Evolutionary conservation across 2,888 invertebrate species (phyloP).

Genomic region (Agonopterix alstromeriana): DNA sequence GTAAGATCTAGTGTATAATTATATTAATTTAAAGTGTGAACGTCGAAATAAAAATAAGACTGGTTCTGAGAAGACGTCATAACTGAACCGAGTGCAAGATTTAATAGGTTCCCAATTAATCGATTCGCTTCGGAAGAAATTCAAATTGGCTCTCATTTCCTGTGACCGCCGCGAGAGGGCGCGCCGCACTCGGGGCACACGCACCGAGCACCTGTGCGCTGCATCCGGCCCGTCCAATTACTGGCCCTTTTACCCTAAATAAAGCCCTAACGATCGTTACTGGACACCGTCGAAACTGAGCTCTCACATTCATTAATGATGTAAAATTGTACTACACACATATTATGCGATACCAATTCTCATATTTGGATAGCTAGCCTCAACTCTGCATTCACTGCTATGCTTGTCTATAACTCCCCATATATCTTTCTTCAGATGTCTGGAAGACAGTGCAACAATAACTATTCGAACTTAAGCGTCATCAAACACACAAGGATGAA

Average conservation of each 20-base stretch:
- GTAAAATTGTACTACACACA: constrained; percentile 15
- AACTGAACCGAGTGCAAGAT: background rate
- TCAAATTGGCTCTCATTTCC: constrained; percentile 67
- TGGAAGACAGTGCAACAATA: background rate
- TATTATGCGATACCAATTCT: background rate
- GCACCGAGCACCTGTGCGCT: constrained; percentile 58
- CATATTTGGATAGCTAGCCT: background rate
- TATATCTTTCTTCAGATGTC: too few relatives aligned
- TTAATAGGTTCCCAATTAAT: constrained; percentile 44
- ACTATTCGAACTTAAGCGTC: constrained; percentile 13
- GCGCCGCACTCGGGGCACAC: constrained; percentile 19
- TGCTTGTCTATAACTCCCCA: too few relatives aligned
- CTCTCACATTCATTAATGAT: constrained; percentile 38
- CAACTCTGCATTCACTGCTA: too few relatives aligned
- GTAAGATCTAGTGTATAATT: too few relatives aligned
- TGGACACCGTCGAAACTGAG: constrained; percentile 43
- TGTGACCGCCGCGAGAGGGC: constrained; percentile 50
- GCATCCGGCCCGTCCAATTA: constrained; percentile 67
- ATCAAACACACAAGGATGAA: constrained; percentile 19
- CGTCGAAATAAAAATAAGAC: too few relatives aligned
- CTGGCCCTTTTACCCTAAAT: constrained; percentile 56
- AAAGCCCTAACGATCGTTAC: constrained; percentile 48
- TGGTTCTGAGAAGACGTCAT: too few relatives aligned
- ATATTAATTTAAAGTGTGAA: too few relatives aligned
- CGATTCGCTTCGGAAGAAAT: constrained; percentile 59